Conservation (phyloP, 2,797 vertebrate genomes). For the Centroberyx gerrardi region DNA sequence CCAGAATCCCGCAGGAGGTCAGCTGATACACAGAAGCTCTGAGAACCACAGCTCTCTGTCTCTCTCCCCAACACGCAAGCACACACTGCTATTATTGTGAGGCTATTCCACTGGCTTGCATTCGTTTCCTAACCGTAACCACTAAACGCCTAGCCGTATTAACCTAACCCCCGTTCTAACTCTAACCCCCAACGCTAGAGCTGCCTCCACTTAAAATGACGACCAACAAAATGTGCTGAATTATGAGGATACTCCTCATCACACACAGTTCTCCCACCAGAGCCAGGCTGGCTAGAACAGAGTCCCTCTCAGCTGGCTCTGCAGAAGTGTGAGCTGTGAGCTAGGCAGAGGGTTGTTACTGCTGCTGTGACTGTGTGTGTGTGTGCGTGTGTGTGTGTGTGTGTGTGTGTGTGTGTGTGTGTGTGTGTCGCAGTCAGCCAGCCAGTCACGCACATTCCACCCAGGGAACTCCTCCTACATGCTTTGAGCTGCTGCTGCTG, state of each 20-base stretch:
- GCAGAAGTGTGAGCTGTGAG: conserved; percentile 71
- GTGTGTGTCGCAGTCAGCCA: conserved; percentile 59
- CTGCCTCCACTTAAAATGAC: neutral
- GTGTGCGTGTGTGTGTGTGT: conserved; percentile 36
- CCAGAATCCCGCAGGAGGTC: conserved; percentile 72
- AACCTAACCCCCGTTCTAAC: neutral
- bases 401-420: conserved; percentile 26
- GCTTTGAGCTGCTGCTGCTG: conserved; percentile 76
- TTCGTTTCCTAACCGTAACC: conserved; percentile 3
- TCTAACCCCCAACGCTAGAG: neutral
- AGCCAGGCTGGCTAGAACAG: conserved; percentile 72
- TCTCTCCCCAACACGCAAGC: conserved; percentile 12
- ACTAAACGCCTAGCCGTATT: neutral
- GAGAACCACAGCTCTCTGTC: conserved; percentile 49
- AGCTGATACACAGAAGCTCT: conserved; percentile 61
- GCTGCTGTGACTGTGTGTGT: conserved; percentile 30
- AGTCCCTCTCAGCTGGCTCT: conserved; percentile 75
- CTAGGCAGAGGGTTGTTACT: conserved; percentile 8
- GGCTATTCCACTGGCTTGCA: neutral
- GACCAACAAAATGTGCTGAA: neutral
- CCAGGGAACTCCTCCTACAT: conserved; percentile 84
- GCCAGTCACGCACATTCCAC: conserved; percentile 81
- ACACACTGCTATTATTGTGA: conserved; percentile 3
- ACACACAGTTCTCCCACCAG: conserved; percentile 53
- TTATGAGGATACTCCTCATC: neutral